These are phyloP conservation scores for Pteria penguin DNA, from an alignment of 2,888 invertebrate species.

Conservation along the genomic window DNA sequence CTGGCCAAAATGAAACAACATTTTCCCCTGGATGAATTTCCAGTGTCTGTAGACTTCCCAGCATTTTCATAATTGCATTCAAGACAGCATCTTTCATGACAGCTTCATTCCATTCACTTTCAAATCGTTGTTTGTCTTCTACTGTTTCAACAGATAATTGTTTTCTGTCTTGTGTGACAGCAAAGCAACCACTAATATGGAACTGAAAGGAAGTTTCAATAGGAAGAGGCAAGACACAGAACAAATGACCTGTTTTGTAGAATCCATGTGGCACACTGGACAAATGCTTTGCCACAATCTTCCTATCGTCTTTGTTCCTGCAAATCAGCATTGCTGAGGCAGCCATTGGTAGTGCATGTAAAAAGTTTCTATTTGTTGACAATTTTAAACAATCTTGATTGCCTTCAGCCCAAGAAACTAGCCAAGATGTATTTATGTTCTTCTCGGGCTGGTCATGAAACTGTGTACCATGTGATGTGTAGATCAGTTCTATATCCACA, in stretches of 20 bases:
- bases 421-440: conserved; percentile 29
- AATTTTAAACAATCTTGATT: conserved; percentile 17
- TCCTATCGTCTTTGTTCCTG: neutral
- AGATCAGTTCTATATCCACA: neutral
- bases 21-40: conserved; percentile 4
- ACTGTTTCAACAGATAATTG: conserved; percentile 57
- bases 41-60: neutral
- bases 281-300: neutral
- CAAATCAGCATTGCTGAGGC: conserved; percentile 39
- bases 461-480: too few species aligned
- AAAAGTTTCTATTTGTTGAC: conserved; percentile 13
- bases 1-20: conserved; percentile 45
- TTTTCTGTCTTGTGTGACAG: conserved; percentile 67
- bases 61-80: conserved; percentile 2
- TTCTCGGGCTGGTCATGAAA: neutral
- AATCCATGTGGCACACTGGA: conserved; percentile 42
- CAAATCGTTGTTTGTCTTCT: conserved; percentile 62
- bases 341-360: conserved; percentile 49
- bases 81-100: conserved; percentile 12
- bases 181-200: conserved; percentile 74
- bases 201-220: conserved; percentile 64
- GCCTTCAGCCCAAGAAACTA: conserved; percentile 50
- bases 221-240: conserved; percentile 68
- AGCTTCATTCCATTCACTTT: conserved; percentile 21
- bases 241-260: conserved; percentile 51